These are phyloP conservation scores for Theretra japonica DNA, from an alignment of 2,888 invertebrate species.

Conservation along the genomic window DNA sequence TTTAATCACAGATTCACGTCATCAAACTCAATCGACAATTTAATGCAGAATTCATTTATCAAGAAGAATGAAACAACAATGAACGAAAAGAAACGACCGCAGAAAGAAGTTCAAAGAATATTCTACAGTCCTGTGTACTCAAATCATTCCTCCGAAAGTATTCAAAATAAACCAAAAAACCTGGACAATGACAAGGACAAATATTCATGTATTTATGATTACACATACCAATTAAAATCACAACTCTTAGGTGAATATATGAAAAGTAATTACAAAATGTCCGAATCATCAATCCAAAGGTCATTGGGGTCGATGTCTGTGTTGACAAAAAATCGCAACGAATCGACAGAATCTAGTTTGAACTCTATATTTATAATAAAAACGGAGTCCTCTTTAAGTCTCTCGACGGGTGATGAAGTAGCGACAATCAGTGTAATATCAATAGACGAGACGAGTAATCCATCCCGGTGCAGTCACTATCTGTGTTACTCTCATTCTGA, in stretches of 20 bases:
- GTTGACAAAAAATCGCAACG: slow-evolving; percentile 2
- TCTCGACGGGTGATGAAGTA: slow-evolving; percentile 41
- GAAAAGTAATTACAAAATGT: not conserved
- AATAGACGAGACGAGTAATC: slow-evolving; percentile 43
- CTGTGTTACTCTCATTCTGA: slow-evolving; percentile 37
- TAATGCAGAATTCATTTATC: not conserved
- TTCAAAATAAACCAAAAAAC: slow-evolving; percentile 13
- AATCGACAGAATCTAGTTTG: slow-evolving; percentile 42
- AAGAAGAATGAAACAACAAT: not conserved
- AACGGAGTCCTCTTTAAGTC: slow-evolving; percentile 54
- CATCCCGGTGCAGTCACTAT: slow-evolving; percentile 44
- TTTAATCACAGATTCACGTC: slow-evolving; percentile 28
- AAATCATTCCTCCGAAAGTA: slow-evolving; percentile 7
- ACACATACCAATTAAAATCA: slow-evolving; percentile 22
- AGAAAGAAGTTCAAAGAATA: slow-evolving; percentile 12
- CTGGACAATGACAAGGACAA: not conserved
- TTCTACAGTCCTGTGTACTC: slow-evolving; percentile 8
- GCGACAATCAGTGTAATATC: slow-evolving; percentile 50
- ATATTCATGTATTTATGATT: slow-evolving; percentile 9
- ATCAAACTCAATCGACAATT: slow-evolving; percentile 29
- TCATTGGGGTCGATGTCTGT: not conserved
- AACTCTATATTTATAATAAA: slow-evolving; percentile 49
- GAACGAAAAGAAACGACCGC: not conserved
- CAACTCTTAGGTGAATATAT: slow-evolving; percentile 14
- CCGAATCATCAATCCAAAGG: not conserved